Conservation (phyloP, 1,140 invertebrate genomes). For the Hycleus phaleratus region DNA sequence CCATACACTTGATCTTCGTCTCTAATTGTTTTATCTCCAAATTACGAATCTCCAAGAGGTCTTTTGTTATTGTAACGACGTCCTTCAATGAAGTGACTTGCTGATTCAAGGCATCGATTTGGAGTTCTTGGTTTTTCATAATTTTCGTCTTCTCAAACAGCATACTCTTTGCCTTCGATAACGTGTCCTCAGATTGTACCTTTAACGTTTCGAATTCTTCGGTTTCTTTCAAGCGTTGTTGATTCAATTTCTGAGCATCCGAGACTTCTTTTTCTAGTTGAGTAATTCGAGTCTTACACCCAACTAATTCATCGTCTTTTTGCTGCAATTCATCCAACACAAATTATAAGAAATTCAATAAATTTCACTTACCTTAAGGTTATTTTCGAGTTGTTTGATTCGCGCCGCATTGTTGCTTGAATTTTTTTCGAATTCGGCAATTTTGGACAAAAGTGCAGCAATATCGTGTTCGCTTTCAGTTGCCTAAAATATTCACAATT, state of each 20-base stretch:
- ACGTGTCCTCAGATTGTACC: conserved; percentile 43
- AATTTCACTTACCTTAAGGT: background rate
- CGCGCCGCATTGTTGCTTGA: background rate
- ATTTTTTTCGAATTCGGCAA: background rate
- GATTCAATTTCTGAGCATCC: conserved; percentile 28
- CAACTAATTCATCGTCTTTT: conserved; percentile 29
- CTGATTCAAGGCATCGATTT: conserved; percentile 59
- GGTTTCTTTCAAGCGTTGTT: conserved; percentile 26
- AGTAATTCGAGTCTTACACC: conserved; percentile 25
- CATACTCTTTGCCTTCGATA: conserved; percentile 54
- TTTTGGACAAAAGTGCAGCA: background rate
- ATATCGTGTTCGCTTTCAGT: background rate
- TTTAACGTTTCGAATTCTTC: conserved; percentile 38
- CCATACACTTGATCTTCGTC: conserved; percentile 61
- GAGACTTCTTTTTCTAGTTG: conserved; percentile 30
- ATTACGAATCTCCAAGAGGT: conserved; percentile 66
- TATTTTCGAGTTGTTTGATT: conserved; percentile 1
- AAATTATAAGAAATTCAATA: too few relatives aligned
- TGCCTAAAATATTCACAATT: background rate
- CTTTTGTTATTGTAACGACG: conserved; percentile 67
- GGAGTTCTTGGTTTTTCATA: conserved; percentile 64
- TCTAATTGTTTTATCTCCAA: conserved; percentile 68
- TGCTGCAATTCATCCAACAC: conserved; percentile 9
- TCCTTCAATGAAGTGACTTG: conserved; percentile 69
- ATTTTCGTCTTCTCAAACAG: conserved; percentile 62